These are phyloP conservation scores for Cossypha caffra DNA, from an alignment of 2,797 vertebrate species.

Conservation along the genomic window DNA sequence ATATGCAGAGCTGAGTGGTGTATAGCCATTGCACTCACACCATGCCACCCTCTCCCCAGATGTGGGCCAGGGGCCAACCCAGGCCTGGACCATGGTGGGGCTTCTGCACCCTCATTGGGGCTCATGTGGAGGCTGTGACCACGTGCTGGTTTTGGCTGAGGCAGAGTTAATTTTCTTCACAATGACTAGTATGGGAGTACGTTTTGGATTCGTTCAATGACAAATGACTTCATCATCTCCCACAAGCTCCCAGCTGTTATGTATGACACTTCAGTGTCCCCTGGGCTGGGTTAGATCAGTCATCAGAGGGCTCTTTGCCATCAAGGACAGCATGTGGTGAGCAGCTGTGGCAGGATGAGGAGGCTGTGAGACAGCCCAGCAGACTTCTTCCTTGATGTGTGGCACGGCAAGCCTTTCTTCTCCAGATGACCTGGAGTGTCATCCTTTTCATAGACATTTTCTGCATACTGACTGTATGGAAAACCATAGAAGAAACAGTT, in stretches of 20 bases:
- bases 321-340: neutral
- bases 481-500: neutral
- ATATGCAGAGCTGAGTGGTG: neutral
- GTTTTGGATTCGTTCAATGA: neutral
- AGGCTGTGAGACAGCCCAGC: neutral
- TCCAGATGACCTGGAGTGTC: neutral
- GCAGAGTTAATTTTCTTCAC: neutral
- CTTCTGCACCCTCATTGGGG: accelerated
- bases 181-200: neutral
- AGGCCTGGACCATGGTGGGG: neutral
- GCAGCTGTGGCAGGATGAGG: neutral
- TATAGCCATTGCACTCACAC: accelerated
- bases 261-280: neutral
- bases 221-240: neutral
- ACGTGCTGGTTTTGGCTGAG: neutral
- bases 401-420: neutral
- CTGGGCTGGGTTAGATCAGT: neutral
- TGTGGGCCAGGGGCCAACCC: accelerated
- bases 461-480: neutral
- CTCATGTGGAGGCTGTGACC: neutral
- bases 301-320: neutral
- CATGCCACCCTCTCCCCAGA: neutral
- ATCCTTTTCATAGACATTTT: neutral
- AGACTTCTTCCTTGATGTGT: neutral
- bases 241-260: neutral